A percentile compares a stretch with the other conserved stretches of the same genome.
Conservation (phyloP, 2,888 invertebrate genomes). For the Coelinius sp. region DNA sequence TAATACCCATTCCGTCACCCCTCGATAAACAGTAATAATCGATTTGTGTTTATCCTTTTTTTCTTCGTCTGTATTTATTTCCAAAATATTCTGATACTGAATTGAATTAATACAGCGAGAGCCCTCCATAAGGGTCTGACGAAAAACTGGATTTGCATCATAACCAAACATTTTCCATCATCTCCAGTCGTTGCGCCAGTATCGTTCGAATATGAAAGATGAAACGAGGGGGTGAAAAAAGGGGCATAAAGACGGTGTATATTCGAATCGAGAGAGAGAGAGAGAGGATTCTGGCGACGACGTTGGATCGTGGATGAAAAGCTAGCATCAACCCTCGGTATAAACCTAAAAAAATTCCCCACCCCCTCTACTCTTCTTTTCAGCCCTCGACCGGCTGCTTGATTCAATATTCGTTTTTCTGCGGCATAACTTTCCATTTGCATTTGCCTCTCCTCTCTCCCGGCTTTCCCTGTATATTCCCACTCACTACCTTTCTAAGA, state of each 20-base stretch:
- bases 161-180: background rate
- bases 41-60: background rate
- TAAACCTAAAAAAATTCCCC: constrained; percentile 26
- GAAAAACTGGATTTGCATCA: constrained; percentile 14
- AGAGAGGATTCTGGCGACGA: constrained; percentile 44
- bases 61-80: background rate
- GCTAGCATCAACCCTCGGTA: constrained; percentile 57
- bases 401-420: constrained; percentile 69
- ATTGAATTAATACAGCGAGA: too few species aligned
- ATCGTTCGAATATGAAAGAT: constrained; percentile 23
- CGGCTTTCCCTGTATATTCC: background rate
- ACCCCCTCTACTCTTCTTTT: constrained; percentile 39
- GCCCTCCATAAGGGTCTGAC: background rate
- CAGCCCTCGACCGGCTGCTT: constrained; percentile 57
- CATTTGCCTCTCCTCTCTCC: constrained; percentile 54
- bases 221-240: constrained; percentile 7
- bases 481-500: constrained; percentile 12
- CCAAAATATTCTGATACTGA: background rate
- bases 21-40: constrained; percentile 13
- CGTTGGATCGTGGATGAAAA: constrained; percentile 57
- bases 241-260: constrained; percentile 17
- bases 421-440: constrained; percentile 69
- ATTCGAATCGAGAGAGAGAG: constrained; percentile 35
- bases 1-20: constrained; percentile 10
- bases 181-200: background rate